Conservation (phyloP, 2,797 vertebrate genomes). For the Stomatorhinus walkeri region DNA sequence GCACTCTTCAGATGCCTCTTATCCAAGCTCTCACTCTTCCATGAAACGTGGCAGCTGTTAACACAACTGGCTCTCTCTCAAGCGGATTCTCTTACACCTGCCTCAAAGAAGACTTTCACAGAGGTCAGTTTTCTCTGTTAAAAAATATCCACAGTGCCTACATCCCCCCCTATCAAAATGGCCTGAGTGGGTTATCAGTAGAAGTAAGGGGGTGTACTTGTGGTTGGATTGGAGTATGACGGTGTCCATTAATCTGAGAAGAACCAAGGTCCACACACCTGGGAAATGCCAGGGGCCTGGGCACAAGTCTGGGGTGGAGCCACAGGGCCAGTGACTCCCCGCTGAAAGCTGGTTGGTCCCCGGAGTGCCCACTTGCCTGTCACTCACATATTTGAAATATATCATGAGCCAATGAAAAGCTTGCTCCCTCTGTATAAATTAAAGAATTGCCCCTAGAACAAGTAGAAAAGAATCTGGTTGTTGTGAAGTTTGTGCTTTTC, state of each 20-base stretch:
- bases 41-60: neutral
- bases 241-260: neutral
- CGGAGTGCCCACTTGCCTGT: neutral
- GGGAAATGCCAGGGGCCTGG: neutral
- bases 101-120: neutral
- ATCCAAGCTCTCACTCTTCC: neutral
- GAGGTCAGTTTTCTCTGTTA: neutral
- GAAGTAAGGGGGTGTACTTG: neutral
- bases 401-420: neutral
- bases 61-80: neutral
- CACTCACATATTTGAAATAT: neutral
- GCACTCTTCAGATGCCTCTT: neutral
- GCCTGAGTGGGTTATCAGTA: neutral
- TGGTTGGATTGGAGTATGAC: neutral
- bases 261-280: neutral
- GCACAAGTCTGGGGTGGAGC: neutral
- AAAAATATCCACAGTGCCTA: neutral
- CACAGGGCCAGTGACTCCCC: neutral
- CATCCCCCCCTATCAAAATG: neutral
- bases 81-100: neutral
- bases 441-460: neutral
- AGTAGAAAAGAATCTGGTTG: neutral
- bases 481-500: neutral
- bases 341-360: neutral
- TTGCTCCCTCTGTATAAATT: neutral